A percentile compares a stretch with the other conserved stretches of the same genome.
Conservation (phyloP, 1,140 invertebrate genomes). For the Leucophenga varia region DNA sequence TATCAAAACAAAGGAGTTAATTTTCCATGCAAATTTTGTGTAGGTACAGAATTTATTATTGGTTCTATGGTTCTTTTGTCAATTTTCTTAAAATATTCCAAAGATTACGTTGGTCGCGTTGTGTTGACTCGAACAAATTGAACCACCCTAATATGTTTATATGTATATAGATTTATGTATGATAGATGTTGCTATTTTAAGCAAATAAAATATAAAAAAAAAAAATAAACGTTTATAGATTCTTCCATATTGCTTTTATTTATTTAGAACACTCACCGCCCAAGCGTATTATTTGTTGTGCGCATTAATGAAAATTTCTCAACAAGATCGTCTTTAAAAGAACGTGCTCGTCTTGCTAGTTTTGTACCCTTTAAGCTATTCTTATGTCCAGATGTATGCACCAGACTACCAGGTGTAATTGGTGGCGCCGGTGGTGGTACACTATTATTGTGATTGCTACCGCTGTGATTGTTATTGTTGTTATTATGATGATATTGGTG, state of each 20-base stretch:
- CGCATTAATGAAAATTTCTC: constrained; percentile 86
- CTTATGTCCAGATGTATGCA: constrained; percentile 59
- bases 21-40: no score
- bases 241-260: no score
- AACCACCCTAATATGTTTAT: neutral
- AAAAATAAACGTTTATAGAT: constrained; percentile 5
- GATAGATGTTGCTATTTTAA: neutral
- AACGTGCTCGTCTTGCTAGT: constrained; percentile 78
- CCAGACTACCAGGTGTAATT: neutral
- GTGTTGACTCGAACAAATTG: neutral
- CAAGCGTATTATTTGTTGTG: constrained; percentile 50
- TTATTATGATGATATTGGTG: neutral
- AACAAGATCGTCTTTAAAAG: constrained; percentile 88
- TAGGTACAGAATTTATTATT: no score
- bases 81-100: no score
- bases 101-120: neutral
- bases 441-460: constrained; percentile 2
- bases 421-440: constrained; percentile 38
- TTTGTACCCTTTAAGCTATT: constrained; percentile 73
- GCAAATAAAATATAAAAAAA: neutral
- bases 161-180: constrained; percentile 1
- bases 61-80: no score
- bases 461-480: neutral
- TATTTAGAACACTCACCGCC: constrained; percentile 24
- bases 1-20: no score